Evolutionary conservation across 2,888 invertebrate species (phyloP).

Genomic region (Rhingia rostrata): DNA sequence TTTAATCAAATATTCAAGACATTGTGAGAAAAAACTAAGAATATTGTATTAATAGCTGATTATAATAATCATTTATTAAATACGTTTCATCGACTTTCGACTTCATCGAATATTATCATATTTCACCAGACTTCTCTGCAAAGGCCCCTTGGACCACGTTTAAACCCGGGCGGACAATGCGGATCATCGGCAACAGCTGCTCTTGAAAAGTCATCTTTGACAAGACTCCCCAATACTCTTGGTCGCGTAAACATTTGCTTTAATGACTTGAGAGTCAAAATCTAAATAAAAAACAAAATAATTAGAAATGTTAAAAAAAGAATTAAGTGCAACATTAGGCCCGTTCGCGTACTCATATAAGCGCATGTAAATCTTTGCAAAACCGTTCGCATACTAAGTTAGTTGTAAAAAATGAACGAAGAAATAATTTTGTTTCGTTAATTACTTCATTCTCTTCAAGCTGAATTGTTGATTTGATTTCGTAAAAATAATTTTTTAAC

Average conservation of each 20-base stretch:
- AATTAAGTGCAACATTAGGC: neutral
- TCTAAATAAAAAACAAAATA: constrained; percentile 28
- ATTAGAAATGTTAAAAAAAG: neutral
- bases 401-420: too few relatives aligned
- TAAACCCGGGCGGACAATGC: constrained; percentile 47
- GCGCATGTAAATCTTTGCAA: too few relatives aligned
- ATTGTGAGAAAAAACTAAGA: neutral
- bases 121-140: constrained; percentile 67
- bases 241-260: constrained; percentile 24
- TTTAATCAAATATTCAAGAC: neutral
- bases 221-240: constrained; percentile 4
- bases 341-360: too few relatives aligned
- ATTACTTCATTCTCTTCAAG: too few relatives aligned
- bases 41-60: neutral
- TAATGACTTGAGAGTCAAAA: constrained; percentile 40
- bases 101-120: neutral
- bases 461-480: too few relatives aligned
- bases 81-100: neutral
- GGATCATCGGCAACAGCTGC: constrained; percentile 41
- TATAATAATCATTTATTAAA: constrained; percentile 3
- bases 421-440: too few relatives aligned
- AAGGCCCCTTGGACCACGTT: constrained; percentile 22
- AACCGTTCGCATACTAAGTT: too few relatives aligned
- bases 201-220: constrained; percentile 8
- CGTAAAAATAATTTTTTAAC: too few relatives aligned